These are phyloP conservation scores for Psophia crepitans DNA, from an alignment of 2,113 vertebrate species.

Conservation along the genomic window DNA sequence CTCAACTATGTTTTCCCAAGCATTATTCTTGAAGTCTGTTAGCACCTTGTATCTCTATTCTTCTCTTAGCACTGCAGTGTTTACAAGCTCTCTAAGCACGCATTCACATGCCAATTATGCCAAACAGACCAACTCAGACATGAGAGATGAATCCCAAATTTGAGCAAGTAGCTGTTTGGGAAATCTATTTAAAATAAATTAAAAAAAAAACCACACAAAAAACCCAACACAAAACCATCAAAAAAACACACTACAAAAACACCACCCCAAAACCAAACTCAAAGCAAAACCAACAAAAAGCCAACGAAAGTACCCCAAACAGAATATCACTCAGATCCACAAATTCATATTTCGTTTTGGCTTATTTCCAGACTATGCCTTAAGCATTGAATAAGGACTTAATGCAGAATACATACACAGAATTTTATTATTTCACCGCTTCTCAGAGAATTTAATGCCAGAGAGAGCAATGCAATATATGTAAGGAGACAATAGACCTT, in stretches of 20 bases:
- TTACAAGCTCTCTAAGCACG: neutral
- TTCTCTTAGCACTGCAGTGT: neutral
- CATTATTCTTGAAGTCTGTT: neutral
- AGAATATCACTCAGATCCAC: neutral
- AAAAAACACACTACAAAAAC: too few species aligned
- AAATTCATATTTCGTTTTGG: neutral
- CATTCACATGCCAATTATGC: neutral
- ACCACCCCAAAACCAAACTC: too few species aligned
- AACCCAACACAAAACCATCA: too few species aligned
- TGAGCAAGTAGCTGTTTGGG: neutral
- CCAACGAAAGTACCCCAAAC: too few species aligned
- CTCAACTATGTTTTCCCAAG: neutral
- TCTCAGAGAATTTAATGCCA: neutral
- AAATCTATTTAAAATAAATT: neutral
- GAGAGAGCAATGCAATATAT: neutral
- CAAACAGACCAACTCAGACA: neutral
- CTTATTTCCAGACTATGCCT: neutral
- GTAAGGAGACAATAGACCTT: neutral
- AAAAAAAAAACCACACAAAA: neutral
- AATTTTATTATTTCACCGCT: constrained; percentile 8
- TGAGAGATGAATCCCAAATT: neutral
- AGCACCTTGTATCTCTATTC: neutral
- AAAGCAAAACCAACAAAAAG: too few species aligned
- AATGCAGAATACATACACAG: neutral
- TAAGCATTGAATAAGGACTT: neutral